phyloP scores from a whole-genome alignment of 2,888 invertebrate genomes.

The Tanytarsus gracilentus region DNA sequence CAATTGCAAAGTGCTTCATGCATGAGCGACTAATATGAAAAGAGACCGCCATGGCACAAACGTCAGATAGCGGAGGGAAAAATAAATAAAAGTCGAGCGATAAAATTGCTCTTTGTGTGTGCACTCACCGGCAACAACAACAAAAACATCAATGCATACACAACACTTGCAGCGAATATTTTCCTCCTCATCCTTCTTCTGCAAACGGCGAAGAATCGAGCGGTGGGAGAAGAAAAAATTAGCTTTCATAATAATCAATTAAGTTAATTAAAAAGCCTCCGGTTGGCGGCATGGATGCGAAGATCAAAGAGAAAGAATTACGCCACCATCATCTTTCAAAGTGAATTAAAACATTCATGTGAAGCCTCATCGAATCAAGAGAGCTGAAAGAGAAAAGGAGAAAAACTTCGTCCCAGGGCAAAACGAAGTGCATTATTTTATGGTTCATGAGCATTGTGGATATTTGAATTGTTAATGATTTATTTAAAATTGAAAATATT shows the following conservation, averaged over 20 bases:
- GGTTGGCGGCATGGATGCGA: conserved; percentile 5
- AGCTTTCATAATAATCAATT: conserved; percentile 25
- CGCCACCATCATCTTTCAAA: conserved; percentile 7
- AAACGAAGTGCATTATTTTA: neutral
- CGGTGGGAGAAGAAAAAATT: conserved; percentile 8
- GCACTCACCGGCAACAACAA: neutral
- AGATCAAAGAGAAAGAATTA: conserved; percentile 3
- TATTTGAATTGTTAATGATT: too few relatives aligned
- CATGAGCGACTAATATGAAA: conserved; percentile 20
- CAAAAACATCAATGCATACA: neutral
- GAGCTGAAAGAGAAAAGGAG: neutral
- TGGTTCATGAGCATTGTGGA: neutral
- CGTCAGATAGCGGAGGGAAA: conserved; percentile 10
- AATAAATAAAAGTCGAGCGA: conserved; percentile 12
- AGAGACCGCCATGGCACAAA: conserved; percentile 11
- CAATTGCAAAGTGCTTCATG: conserved; percentile 25
- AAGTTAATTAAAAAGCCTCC: conserved; percentile 26
- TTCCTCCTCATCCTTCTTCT: too few relatives aligned
- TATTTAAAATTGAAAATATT: too few relatives aligned
- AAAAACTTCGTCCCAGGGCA: neutral
- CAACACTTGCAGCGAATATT: neutral
- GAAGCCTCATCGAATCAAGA: too few relatives aligned
- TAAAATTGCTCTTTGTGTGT: conserved; percentile 3
- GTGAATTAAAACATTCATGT: conserved; percentile 11
- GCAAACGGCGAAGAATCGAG: neutral